phyloP scores from a whole-genome alignment of 2,797 vertebrate species.

The Merluccius polli region DNA sequence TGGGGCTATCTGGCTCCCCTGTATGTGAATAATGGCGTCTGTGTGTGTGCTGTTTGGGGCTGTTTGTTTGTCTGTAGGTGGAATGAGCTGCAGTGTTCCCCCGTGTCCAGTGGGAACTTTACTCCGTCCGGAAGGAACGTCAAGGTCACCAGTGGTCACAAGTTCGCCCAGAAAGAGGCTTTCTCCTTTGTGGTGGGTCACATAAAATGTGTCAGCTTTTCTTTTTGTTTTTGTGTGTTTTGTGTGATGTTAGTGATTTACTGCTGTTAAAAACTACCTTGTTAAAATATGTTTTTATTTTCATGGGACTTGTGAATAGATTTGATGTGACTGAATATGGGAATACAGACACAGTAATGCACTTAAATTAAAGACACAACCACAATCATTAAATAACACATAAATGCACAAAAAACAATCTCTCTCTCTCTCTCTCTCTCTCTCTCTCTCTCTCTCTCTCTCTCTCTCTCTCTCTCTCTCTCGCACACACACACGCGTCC shows the following conservation, averaged over 20 bases:
- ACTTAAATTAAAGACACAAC: not conserved
- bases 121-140: slow-evolving; percentile 75
- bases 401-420: not conserved
- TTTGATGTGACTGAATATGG: not conserved
- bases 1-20: slow-evolving; percentile 36
- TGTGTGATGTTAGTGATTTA: not conserved
- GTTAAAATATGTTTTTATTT: not conserved
- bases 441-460: not conserved
- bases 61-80: slow-evolving; percentile 74
- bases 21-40: slow-evolving; percentile 45
- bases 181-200: slow-evolving; percentile 87
- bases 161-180: slow-evolving; percentile 66
- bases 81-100: slow-evolving; percentile 70
- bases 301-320: not conserved
- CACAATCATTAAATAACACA: not conserved
- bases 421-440: not conserved
- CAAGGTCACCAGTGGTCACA: slow-evolving; percentile 80
- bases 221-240: not conserved
- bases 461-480: not conserved
- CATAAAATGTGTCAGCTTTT: not conserved
- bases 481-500: not conserved
- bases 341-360: not conserved
- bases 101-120: slow-evolving; percentile 61
- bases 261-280: not conserved
- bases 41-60: slow-evolving; percentile 59